Evolutionary conservation across 2,797 vertebrate species (phyloP), one percentile per base, ranked within the genome.

Genomic region (Eidolon dupreanum): DNA sequence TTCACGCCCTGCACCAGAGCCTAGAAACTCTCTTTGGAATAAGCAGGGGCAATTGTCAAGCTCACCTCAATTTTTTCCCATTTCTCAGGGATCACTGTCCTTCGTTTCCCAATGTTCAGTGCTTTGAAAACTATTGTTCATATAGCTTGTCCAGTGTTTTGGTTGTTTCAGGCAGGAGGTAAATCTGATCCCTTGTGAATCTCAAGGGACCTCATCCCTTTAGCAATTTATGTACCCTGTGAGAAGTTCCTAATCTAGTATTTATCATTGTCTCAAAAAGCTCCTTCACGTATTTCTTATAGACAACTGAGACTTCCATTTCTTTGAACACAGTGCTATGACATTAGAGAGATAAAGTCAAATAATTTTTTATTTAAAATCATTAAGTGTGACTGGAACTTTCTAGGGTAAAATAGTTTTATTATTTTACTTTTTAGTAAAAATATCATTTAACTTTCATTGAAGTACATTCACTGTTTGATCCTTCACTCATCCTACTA

Each of bases 351-450:
- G 24, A 49, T 55, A 78, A 78, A 61, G 13, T 95, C 68, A 78
- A 51, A 68, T 38, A 74, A 77, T 3, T 41, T 84, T 63, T 75
- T 59, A 28, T 78, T 90, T 92, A 71, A 97, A 75, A 71, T n/a
- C 26, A 61, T 31, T 63, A 92, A 71, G 53, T 75, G 28, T 89
- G 57, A 93, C 24, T 77, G 20, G 61, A 93, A 94, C 63, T 94
- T 96, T 88, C 41, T 77, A 31, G 55, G 78, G 87, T 96, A 41
- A 92, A 96, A 93, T 33, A 33, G 28, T 74, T 83, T 66, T 87
- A 86, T 87, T 65, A 91, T 90, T 90, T 82, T 63, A 71, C 75
- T 66, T 59, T 66, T 82, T 51, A 74, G 43, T 73, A 90, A 79
- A 88, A 88, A 77, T 81, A 53, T 79, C 73, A 36, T 68, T 59